These are phyloP conservation scores for Periparus ater DNA, from an alignment of 2,797 vertebrate genomes.

Conservation along the genomic window DNA sequence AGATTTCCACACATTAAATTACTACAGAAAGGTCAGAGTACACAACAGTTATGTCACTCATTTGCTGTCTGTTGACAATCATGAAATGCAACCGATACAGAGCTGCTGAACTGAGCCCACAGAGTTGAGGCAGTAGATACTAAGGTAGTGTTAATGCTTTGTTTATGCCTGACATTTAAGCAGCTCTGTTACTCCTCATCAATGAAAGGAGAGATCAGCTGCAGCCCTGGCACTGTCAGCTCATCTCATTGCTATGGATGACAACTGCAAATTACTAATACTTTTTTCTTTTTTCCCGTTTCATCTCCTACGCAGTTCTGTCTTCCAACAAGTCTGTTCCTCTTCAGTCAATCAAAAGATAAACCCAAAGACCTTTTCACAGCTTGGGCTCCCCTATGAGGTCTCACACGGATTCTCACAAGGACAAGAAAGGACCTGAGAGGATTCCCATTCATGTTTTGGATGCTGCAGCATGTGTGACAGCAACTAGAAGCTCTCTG, in stretches of 20 bases:
- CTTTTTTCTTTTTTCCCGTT: not conserved
- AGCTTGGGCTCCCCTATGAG: not conserved
- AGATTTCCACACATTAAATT: not conserved
- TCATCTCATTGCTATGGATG: not conserved
- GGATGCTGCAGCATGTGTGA: fast-evolving
- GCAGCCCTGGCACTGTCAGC: not conserved
- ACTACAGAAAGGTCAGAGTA: not conserved
- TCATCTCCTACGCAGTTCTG: not conserved
- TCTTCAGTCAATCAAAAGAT: not conserved
- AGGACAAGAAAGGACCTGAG: not conserved
- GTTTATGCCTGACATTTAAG: conserved; percentile 1
- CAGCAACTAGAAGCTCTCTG: not conserved
- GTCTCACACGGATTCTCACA: not conserved
- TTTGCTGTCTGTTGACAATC: not conserved
- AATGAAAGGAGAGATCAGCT: not conserved
- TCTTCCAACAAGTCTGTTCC: not conserved
- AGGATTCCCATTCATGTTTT: not conserved
- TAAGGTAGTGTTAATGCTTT: not conserved
- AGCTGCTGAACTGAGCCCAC: not conserved
- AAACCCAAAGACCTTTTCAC: not conserved
- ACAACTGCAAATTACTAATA: not conserved
- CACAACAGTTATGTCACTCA: not conserved
- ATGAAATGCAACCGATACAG: not conserved
- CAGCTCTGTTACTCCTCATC: not conserved
- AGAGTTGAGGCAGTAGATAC: not conserved